Base-by-base conservation (phyloP, 1,140 invertebrate species). In the Gryon sp. region DNA sequence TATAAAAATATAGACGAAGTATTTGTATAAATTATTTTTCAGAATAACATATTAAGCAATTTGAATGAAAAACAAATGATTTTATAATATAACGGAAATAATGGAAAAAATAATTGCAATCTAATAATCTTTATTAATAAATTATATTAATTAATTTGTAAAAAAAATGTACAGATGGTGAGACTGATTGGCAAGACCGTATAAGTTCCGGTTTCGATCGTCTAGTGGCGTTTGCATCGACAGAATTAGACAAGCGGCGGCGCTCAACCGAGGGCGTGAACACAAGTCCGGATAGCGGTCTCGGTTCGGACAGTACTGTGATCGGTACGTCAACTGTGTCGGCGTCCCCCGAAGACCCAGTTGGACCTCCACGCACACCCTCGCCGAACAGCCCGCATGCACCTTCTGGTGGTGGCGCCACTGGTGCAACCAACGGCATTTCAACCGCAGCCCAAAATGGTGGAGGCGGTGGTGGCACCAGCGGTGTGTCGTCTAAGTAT, bases 121-220 rank as follows among this genome's bases (percentile, higher is more conserved):
- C 26, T 2, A 4, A 9, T n/a, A 30, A 2, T 8, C 4, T n/a
- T 30, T 30, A 2, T 30, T 30, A 30, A n/a, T n/a, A n/a, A n/a
- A n/a, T n/a, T n/a, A n/a, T n/a, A n/a, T n/a, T n/a, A n/a, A n/a
- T n/a, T n/a, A n/a, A n/a, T n/a, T n/a, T n/a, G n/a, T n/a, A n/a
- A n/a, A n/a, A n/a, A n/a, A n/a, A n/a, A 11, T 16, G 90, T 81
- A 57, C 86, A 80, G 90, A 91, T 70, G 90, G 90, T 38, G 90
- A 93, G 83, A 90, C 91, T 60, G 92, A 95, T 82, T 96, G 95
- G 94, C 94, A 96, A 86, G 93, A 95, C 81, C 92, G 94, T 73
- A 96, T 96, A 79, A 94, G 92, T 81, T 95, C 93, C 78, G 93
- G 95, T 22, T 97, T 97, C 89, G 95, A 97, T 88, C 92, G 94